Evolutionary conservation across 2,113 vertebrate genomes (phyloP), one percentile per base, ranked within the genome.

Genomic region (Oryzias javanicus): DNA sequence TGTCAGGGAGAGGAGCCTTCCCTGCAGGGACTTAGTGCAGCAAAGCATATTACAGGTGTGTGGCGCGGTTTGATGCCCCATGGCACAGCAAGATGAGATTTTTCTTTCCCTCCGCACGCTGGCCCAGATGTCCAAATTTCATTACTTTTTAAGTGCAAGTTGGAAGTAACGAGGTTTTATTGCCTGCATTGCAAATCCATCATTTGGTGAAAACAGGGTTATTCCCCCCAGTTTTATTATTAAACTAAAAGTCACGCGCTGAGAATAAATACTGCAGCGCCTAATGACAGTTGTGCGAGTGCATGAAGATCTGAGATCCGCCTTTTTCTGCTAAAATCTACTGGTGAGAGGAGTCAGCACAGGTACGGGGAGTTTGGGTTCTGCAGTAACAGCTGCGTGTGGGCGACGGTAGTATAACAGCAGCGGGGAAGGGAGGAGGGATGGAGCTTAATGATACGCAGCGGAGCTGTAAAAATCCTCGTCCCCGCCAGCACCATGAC

Each of bases 141-240:
- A 87, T 82, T 80, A 79, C 68, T 29, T 35, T 52, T 48, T 59
- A 74, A 55, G 74, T 77, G 68, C 15, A n/a, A 82, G 69, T 72
- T 72, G 72, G 68, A 74, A 59, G 64, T 76, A 82, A 76, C 78
- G 51, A 57, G 67, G 50, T 22, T 76, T 80, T 76, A 83, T 81
- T 82, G 74, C 60, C 64, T 65, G 29, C 60, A 42, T n/a, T 70
- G 60, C 47, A 67, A 56, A 79, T 68, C 45, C 68, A 71, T 81
- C 78, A 81, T 55, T 56, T 49, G 27, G 64, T 18, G 8, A 72
- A 70, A 65, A 54, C 51, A 35, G 55, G 60, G 70, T 55, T 78
- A 64, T 72, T 76, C 72, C 76, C 64, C 48, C 58, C 55, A 44
- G 22, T 22, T 42, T 18, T 62, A 63, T 74, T 45, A 2, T 17